Conservation (phyloP, 2,888 invertebrate genomes). For the Clanis bilineata region DNA sequence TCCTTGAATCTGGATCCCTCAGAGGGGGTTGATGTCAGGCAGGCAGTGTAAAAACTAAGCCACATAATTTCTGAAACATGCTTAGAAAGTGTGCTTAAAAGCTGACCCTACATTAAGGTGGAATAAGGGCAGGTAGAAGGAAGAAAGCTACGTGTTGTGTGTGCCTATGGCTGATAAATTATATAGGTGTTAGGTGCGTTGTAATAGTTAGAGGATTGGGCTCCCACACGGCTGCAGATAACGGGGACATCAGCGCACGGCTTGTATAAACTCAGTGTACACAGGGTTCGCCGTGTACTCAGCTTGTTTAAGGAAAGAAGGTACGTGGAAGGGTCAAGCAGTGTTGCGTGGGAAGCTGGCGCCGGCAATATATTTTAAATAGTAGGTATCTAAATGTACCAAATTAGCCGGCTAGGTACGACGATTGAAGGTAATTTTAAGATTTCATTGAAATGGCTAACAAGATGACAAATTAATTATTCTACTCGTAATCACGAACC, state of each 20-base stretch:
- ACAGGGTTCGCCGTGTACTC: slow-evolving; percentile 46
- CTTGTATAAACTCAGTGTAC: slow-evolving; percentile 50
- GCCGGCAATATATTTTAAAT: slow-evolving; percentile 15
- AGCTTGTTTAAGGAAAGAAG: slow-evolving; percentile 38
- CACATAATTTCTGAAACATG: no score
- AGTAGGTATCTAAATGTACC: neutral
- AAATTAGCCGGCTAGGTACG: neutral
- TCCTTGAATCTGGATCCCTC: no score
- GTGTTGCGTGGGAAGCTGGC: slow-evolving; percentile 54
- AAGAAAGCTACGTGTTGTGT: no score
- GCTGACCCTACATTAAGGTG: no score
- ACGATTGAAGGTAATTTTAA: neutral
- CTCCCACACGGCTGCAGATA: slow-evolving; percentile 47
- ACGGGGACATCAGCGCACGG: slow-evolving; percentile 58
- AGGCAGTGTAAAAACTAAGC: no score
- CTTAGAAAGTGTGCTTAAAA: no score
- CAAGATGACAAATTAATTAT: no score
- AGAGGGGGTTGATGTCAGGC: no score
- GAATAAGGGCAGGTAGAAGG: no score
- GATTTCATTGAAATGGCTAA: neutral
- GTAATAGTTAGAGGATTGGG: slow-evolving; percentile 37
- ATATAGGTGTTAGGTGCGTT: no score
- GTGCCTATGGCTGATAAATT: no score
- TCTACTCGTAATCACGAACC: neutral
- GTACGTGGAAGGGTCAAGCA: slow-evolving; percentile 48